Conservation (phyloP, 2,797 vertebrate species). For the Falco berigora region DNA sequence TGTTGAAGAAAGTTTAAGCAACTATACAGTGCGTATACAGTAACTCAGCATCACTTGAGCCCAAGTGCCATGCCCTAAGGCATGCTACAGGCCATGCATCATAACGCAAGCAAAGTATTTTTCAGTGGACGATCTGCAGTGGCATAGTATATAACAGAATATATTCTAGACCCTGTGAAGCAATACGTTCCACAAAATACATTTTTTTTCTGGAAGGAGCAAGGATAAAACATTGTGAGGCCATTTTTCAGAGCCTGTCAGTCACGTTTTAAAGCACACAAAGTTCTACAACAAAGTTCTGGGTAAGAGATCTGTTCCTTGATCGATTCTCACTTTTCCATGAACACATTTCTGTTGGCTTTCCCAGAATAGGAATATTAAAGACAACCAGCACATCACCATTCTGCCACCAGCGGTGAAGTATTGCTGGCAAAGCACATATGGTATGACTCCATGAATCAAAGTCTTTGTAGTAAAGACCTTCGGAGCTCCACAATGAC, state of each 20-base stretch:
- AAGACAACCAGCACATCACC: background rate
- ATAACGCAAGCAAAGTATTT: slow-evolving; percentile 50
- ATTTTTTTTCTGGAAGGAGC: background rate
- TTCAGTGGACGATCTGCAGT: slow-evolving; percentile 49
- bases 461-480: background rate
- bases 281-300: background rate
- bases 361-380: background rate
- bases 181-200: background rate
- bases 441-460: background rate
- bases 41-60: slow-evolving; percentile 39
- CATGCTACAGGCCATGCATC: slow-evolving; percentile 57
- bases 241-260: background rate
- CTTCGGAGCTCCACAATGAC: background rate
- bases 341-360: background rate
- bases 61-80: slow-evolving; percentile 61
- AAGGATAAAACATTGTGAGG: background rate
- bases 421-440: background rate
- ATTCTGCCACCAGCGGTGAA: background rate
- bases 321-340: background rate
- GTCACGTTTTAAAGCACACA: background rate
- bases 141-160: background rate
- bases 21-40: background rate
- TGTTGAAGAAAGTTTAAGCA: slow-evolving; percentile 25
- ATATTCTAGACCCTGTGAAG: slow-evolving; percentile 21
- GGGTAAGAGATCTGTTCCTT: background rate